These are phyloP conservation scores for Maccullochella peelii DNA, from an alignment of 2,113 vertebrate species.

Conservation along the genomic window DNA sequence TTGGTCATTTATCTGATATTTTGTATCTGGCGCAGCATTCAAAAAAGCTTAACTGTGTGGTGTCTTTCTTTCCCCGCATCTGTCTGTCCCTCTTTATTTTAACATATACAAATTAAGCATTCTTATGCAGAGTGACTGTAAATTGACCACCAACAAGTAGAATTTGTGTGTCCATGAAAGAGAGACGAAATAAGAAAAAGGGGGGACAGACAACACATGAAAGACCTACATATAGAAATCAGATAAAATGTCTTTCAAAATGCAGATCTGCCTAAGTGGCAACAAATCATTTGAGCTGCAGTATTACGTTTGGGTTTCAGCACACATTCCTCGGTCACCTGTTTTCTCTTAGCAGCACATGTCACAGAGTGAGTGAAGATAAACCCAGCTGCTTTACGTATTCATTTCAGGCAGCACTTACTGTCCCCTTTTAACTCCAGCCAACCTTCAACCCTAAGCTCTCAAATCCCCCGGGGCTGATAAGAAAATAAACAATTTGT, in stretches of 20 bases:
- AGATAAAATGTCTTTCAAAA: conserved; percentile 35
- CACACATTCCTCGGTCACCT: conserved; percentile 79
- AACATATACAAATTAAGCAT: not conserved
- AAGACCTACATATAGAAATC: not conserved
- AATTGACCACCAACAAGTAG: not conserved
- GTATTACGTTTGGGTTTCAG: conserved; percentile 68
- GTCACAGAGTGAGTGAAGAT: conserved; percentile 74
- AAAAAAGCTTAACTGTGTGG: conserved; percentile 21
- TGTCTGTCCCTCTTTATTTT: not conserved
- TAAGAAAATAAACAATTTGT: conserved; percentile 68
- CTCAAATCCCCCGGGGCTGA: conserved; percentile 64
- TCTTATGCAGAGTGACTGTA: not conserved
- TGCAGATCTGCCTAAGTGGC: conserved; percentile 33
- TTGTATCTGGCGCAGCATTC: conserved; percentile 27
- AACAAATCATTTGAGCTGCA: conserved; percentile 61
- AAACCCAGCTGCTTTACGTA: conserved; percentile 82
- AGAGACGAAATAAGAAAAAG: not conserved
- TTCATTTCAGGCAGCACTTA: conserved; percentile 76
- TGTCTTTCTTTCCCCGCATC: not conserved
- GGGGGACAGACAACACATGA: not conserved
- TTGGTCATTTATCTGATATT: not conserved
- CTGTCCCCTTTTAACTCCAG: conserved; percentile 73
- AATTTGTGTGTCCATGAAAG: not conserved
- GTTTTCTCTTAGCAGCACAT: conserved; percentile 81
- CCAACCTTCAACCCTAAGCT: conserved; percentile 64